Base-by-base conservation (phyloP, 2,113 vertebrate species). In the Progne subis region DNA sequence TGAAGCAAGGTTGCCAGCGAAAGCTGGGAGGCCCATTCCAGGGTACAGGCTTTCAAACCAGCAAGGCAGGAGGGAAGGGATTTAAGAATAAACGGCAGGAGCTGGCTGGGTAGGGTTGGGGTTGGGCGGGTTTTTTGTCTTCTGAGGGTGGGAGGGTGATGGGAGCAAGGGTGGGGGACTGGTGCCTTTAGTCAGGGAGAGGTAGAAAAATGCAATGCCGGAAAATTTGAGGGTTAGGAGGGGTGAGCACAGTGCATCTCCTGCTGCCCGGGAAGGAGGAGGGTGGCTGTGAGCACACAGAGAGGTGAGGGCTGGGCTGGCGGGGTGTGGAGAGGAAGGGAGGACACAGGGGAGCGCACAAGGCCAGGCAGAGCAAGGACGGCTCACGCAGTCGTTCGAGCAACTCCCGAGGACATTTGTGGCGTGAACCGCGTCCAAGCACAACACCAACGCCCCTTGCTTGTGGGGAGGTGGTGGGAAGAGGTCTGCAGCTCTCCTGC, bases 1-100 rank as follows among this genome's bases (percentile, higher is more conserved):
- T 97, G 96, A 84, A 91, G 98, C 97, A 97, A 97, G 95, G 95
- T 98, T 98, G 98, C 98, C 98, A 99, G 98, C 97, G 95, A 98
- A 98, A 98, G 98, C 98, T 97, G 94, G 97, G 98, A 99, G 99
- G 99, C 99, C 99, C 99, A 97, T 97, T 98, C 97, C 98, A 98
- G 99, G 99, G 98, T 98, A 98, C 98, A 97, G 97, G 98, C 98
- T 98, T 98, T 97, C 96, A 96, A 93, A 97, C 96, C 98, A 98
- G 98, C 93, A 3, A 97, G 98, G 98, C 98, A 98, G 97, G 98
- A 99, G 98, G 98, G 98, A 98, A 98, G 57, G 98, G 98, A 98
- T 99, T 99, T 98, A 98, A 98, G 98, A 98, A 98, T 96, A 98
- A 98, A 98, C 97, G 86, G 97, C 97, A 97, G 98, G 98, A 97